These are phyloP conservation scores for Aplysia californica DNA, from an alignment of 1,140 invertebrate genomes.

Conservation along the genomic window DNA sequence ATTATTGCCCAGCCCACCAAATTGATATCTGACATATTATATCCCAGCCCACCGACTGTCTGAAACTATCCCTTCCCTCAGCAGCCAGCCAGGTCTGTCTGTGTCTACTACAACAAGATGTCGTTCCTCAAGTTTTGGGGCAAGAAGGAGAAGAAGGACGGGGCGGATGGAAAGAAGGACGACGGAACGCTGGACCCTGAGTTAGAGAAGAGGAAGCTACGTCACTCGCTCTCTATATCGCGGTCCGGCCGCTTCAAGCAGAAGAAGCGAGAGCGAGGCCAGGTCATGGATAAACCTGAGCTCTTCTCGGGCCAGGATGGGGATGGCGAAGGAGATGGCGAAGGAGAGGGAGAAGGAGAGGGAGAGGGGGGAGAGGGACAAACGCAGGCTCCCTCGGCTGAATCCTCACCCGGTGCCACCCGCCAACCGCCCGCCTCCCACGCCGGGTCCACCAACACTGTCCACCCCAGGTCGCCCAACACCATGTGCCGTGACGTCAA, in stretches of 20 bases:
- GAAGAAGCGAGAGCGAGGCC: conserved; percentile 54
- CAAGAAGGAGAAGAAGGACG: conserved; percentile 50
- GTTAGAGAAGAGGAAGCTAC: conserved; percentile 47
- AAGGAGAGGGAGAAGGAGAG: conserved; percentile 14
- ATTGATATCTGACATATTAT: too few species aligned
- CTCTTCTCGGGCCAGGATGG: conserved; percentile 30
- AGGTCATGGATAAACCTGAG: conserved; percentile 56
- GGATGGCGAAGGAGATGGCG: neutral
- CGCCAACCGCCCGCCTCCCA: neutral
- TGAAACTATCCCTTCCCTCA: too few species aligned
- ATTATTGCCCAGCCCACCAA: too few species aligned
- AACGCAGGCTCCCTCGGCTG: too few species aligned
- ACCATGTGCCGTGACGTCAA: conserved; percentile 41
- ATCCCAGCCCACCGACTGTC: too few species aligned
- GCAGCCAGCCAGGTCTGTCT: too few species aligned
- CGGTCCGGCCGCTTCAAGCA: conserved; percentile 60
- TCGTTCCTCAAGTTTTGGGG: conserved; percentile 58
- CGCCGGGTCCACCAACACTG: neutral
- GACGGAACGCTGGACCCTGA: conserved; percentile 37
- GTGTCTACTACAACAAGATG: conserved; percentile 29
- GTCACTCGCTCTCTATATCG: conserved; percentile 61
- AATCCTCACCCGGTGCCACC: too few species aligned
- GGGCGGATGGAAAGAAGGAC: conserved; percentile 37
- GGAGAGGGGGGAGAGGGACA: too few species aligned
- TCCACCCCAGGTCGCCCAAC: conserved; percentile 34